A percentile compares a stretch with the other conserved stretches of the same genome.
Evolutionary conservation across 1,140 invertebrate genomes (phyloP).

Genomic region (Leptoteleia sp.): DNA sequence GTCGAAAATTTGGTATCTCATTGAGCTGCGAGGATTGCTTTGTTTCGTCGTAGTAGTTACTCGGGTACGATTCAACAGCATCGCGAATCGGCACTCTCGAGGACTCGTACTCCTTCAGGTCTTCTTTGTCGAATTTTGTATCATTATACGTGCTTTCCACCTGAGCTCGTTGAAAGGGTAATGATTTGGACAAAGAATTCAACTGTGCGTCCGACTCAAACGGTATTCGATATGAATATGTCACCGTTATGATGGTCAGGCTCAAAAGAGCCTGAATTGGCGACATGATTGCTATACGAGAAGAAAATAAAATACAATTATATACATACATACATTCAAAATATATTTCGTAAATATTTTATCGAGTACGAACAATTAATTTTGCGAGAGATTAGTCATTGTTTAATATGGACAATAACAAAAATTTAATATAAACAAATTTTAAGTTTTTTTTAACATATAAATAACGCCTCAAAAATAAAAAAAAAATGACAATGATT

Average conservation of each 20-base stretch:
- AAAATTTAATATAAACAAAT: no score
- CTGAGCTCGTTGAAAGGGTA: conserved; percentile 80
- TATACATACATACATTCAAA: no score
- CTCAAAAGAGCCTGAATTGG: conserved; percentile 65
- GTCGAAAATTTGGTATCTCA: conserved; percentile 43
- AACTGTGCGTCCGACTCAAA: conserved; percentile 7
- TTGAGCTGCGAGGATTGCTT: conserved; percentile 24
- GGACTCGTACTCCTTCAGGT: conserved; percentile 70
- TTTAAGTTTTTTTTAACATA: no score
- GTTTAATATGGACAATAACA: no score
- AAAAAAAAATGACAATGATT: no score
- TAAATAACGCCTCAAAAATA: no score
- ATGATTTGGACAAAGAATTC: conserved; percentile 49
- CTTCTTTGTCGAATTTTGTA: conserved; percentile 34
- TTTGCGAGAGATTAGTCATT: no score
- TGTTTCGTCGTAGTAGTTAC: conserved; percentile 33
- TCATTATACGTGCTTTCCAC: conserved; percentile 82
- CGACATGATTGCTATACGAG: conserved; percentile 67
- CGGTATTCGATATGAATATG: conserved; percentile 66
- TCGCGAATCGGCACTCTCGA: conserved; percentile 81
- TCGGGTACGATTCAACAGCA: conserved; percentile 83
- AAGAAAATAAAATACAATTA: no score
- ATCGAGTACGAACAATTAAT: no score
- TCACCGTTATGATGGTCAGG: conserved; percentile 66
- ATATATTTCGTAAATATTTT: no score